Conservation (phyloP, 2,797 vertebrate genomes). For the Smutsia gigantea region DNA sequence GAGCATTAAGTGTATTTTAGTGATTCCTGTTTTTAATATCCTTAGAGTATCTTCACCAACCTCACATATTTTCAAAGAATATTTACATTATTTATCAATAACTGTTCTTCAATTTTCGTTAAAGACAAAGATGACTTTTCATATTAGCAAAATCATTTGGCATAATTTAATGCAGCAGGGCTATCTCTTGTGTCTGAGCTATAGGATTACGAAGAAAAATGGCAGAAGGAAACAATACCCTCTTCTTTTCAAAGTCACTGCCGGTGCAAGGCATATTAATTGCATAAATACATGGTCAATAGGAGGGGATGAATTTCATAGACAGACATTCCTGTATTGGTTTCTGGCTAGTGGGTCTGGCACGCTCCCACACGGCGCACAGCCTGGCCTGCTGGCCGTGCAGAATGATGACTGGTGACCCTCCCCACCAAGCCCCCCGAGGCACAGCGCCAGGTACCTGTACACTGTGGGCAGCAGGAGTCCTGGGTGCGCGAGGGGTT, state of each 20-base stretch:
- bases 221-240: neutral
- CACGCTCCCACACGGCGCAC: rapidly evolving
- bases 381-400: rapidly evolving
- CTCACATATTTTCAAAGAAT: neutral
- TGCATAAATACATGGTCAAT: rapidly evolving
- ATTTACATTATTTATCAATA: neutral
- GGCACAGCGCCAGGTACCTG: conserved; percentile 83
- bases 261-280: rapidly evolving
- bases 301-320: neutral
- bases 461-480: conserved; percentile 94
- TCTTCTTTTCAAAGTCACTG: neutral
- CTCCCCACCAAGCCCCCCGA: rapidly evolving
- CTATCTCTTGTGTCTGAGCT: neutral
- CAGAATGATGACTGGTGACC: rapidly evolving
- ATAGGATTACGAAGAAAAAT: neutral
- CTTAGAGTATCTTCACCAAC: neutral
- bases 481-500: conserved; percentile 92
- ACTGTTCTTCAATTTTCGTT: neutral
- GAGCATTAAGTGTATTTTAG: neutral
- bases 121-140: conserved; percentile 6
- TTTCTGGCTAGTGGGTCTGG: neutral
- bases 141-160: neutral
- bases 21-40: neutral
- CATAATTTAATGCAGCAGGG: neutral
- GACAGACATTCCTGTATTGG: neutral